phyloP scores from a whole-genome alignment of 2,797 vertebrate species.

The Sebastes wilsoni region DNA sequence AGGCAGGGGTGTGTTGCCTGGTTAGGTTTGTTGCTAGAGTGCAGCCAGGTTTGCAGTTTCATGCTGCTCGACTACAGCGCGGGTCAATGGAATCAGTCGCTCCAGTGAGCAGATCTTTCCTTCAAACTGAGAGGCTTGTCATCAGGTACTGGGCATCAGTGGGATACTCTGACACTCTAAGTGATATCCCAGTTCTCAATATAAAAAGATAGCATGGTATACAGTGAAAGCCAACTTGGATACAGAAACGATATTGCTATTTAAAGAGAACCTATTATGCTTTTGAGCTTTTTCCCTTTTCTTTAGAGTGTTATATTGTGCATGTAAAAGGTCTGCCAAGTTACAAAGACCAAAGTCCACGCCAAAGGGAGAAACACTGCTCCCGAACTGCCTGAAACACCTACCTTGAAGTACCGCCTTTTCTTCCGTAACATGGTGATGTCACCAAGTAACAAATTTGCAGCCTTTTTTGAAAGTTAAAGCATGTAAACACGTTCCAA shows the following conservation, averaged over 20 bases:
- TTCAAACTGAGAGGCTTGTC: slow-evolving; percentile 15
- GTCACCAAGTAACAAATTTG: too few species aligned
- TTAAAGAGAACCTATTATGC: background rate
- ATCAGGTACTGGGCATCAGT: background rate
- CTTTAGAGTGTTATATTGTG: background rate
- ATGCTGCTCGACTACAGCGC: slow-evolving; percentile 28
- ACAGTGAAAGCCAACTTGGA: background rate
- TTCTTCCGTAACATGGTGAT: too few species aligned
- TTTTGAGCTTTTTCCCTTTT: background rate
- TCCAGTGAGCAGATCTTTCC: slow-evolving; percentile 39
- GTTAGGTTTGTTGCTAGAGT: slow-evolving; percentile 17
- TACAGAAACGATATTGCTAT: background rate
- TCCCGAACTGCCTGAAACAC: too few species aligned
- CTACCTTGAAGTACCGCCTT: too few species aligned
- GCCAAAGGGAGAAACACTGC: too few species aligned
- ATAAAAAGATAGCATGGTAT: too few species aligned
- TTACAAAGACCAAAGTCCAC: too few species aligned
- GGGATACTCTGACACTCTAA: background rate
- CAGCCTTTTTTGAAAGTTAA: too few species aligned
- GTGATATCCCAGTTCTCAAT: background rate
- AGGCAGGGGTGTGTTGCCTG: background rate
- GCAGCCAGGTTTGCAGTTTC: slow-evolving; percentile 22
- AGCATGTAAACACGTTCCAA: too few species aligned
- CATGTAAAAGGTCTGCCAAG: background rate
- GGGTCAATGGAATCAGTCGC: slow-evolving; percentile 46